Percentiles rank a stretch among this genome's conserved stretches.
Conservation (phyloP, 2,797 vertebrate species). For the Microctenopoma steveboyesi region DNA sequence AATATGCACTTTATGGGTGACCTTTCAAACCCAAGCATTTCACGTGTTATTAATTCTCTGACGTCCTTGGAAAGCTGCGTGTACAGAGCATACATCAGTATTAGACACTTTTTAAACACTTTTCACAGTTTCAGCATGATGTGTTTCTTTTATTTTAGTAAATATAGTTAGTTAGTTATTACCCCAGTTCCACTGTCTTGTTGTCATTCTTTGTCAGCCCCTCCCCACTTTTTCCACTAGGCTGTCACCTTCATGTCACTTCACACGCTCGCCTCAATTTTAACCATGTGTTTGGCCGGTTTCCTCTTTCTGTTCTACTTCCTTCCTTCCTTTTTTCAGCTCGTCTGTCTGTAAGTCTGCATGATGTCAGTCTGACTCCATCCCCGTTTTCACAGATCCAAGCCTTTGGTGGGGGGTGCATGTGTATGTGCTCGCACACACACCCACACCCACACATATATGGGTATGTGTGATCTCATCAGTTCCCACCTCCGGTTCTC, state of each 20-base stretch:
- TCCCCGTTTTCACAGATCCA: constrained; percentile 48
- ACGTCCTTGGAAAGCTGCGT: constrained; percentile 42
- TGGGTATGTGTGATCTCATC: constrained; percentile 76
- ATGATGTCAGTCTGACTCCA: constrained; percentile 70
- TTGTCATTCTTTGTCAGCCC: constrained; percentile 11
- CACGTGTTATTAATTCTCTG: constrained; percentile 39
- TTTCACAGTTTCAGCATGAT: neutral
- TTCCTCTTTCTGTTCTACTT: constrained; percentile 32
- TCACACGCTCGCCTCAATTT: constrained; percentile 35
- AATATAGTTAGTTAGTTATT: constrained; percentile 4
- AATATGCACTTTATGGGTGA: neutral
- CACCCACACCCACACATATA: constrained; percentile 20
- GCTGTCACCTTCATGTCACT: constrained; percentile 33
- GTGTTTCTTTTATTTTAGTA: constrained; percentile 5
- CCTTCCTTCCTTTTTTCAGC: constrained; percentile 52
- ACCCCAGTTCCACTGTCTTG: constrained; percentile 11
- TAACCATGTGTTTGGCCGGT: constrained; percentile 33
- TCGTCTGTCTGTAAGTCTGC: constrained; percentile 58
- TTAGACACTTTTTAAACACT: neutral
- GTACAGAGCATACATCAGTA: constrained; percentile 15
- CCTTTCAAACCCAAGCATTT: constrained; percentile 13
- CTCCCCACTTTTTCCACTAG: constrained; percentile 8
- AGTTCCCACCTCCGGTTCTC: constrained; percentile 76
- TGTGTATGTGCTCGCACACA: constrained; percentile 1
- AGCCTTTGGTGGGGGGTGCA: constrained; percentile 31